These are phyloP conservation scores for Hydrolagus colliei DNA, from an alignment of 2,797 vertebrate genomes.

Conservation along the genomic window DNA sequence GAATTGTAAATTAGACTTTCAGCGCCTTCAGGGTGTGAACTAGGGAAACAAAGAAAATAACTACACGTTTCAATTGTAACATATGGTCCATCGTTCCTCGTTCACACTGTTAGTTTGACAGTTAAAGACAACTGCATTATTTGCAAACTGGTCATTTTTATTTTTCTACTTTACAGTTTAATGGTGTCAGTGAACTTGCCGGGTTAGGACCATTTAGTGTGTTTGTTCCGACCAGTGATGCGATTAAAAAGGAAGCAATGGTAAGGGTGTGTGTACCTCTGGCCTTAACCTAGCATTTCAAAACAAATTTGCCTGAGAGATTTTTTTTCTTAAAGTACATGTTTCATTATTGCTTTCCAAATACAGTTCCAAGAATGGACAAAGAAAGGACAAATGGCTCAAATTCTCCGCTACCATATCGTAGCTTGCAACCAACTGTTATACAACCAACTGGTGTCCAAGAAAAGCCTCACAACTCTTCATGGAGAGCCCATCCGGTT, in stretches of 20 bases:
- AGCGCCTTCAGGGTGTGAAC: too few relatives aligned
- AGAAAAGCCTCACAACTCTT: conserved; percentile 66
- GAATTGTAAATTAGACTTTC: background rate
- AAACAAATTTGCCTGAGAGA: background rate
- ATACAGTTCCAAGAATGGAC: conserved; percentile 56
- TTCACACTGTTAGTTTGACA: background rate
- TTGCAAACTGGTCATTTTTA: background rate
- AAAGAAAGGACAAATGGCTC: conserved; percentile 46
- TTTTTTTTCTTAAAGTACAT: background rate
- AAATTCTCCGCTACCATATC: conserved; percentile 72
- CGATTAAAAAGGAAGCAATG: conserved; percentile 44
- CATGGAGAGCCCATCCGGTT: conserved; percentile 66
- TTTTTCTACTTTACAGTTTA: conserved; percentile 40
- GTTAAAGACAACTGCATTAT: background rate
- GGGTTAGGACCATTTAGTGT: conserved; percentile 77
- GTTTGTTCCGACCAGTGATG: conserved; percentile 55
- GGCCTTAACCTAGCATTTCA: background rate
- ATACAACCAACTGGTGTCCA: conserved; percentile 56
- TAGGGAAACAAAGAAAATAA: background rate
- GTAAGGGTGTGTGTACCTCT: conserved; percentile 45
- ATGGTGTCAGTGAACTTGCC: conserved; percentile 51
- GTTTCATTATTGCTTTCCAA: conserved; percentile 6
- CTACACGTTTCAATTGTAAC: background rate
- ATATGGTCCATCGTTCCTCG: background rate
- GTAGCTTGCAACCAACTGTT: conserved; percentile 71